A percentile compares a stretch with the other conserved stretches of the same genome.
These are phyloP conservation scores for Sceloporus tristichus DNA, from an alignment of 2,113 vertebrate species.

Conservation along the genomic window DNA sequence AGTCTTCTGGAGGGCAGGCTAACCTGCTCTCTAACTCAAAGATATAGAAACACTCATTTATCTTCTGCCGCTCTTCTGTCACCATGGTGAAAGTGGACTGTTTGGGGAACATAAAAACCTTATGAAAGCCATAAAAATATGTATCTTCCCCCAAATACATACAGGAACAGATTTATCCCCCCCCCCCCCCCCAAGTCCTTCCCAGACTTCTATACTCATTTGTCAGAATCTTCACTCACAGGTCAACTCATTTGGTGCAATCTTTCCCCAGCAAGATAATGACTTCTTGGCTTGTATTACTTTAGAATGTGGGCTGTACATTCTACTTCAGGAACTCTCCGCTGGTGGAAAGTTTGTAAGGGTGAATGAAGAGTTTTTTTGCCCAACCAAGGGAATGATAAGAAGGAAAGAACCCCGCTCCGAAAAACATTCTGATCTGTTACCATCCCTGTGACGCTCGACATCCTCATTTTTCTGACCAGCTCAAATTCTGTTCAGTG, in stretches of 20 bases:
- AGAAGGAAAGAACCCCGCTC: background rate
- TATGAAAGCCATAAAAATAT: background rate
- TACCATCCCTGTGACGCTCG: background rate
- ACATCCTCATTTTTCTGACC: background rate
- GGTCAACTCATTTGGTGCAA: background rate
- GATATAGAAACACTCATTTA: slow-evolving; percentile 89
- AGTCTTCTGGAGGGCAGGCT: slow-evolving; percentile 82
- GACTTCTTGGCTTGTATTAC: background rate
- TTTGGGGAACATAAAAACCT: slow-evolving; percentile 8
- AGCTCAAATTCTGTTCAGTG: background rate
- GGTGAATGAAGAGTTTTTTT: background rate
- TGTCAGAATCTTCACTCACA: background rate
- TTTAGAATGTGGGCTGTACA: background rate
- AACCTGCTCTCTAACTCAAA: slow-evolving; percentile 91
- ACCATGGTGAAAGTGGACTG: slow-evolving; percentile 83
- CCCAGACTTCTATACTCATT: background rate
- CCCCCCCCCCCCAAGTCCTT: too few relatives aligned
- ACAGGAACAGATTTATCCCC: background rate
- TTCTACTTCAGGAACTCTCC: background rate
- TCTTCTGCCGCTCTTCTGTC: slow-evolving; percentile 83
- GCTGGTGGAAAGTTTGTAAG: background rate
- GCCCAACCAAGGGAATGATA: background rate
- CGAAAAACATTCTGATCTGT: background rate
- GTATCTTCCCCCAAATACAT: background rate
- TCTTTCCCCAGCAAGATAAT: background rate